Percentiles rank a stretch among this genome's conserved stretches.
These are phyloP conservation scores for Ecliptopera silaceata DNA, from an alignment of 2,888 invertebrate genomes.

Conservation along the genomic window DNA sequence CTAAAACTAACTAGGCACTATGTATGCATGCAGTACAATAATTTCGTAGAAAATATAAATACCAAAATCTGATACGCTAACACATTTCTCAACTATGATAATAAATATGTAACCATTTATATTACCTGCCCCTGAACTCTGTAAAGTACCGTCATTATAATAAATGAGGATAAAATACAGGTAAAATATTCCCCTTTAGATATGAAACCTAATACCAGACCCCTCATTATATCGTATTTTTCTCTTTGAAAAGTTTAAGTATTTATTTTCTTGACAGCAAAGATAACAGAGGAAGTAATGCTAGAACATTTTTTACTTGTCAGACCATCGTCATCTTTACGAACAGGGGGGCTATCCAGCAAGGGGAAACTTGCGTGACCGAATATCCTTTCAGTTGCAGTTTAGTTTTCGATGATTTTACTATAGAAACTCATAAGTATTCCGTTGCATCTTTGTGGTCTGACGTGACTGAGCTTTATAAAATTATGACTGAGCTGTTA, in stretches of 20 bases:
- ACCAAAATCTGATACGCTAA: neutral
- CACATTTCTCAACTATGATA: neutral
- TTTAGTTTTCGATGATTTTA: too few species aligned
- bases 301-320: neutral
- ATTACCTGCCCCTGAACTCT: slow-evolving; percentile 33
- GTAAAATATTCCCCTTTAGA: slow-evolving; percentile 35
- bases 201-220: slow-evolving; percentile 37
- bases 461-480: too few species aligned
- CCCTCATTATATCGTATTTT: slow-evolving; percentile 36
- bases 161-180: slow-evolving; percentile 39
- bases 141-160: slow-evolving; percentile 37
- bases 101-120: slow-evolving; percentile 30
- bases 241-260: slow-evolving; percentile 21
- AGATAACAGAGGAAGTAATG: neutral
- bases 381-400: too few species aligned
- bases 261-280: slow-evolving; percentile 21
- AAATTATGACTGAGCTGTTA: too few species aligned
- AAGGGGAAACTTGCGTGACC: too few species aligned
- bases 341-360: too few species aligned
- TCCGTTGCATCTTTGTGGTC: too few species aligned
- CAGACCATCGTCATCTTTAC: neutral
- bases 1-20: too few species aligned
- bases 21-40: neutral
- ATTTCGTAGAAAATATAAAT: neutral
- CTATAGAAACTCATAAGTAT: too few species aligned